A percentile compares a stretch with the other conserved stretches of the same genome.
These are phyloP conservation scores for Drosophila imparisetae DNA, from an alignment of 2,888 invertebrate species.

Conservation along the genomic window DNA sequence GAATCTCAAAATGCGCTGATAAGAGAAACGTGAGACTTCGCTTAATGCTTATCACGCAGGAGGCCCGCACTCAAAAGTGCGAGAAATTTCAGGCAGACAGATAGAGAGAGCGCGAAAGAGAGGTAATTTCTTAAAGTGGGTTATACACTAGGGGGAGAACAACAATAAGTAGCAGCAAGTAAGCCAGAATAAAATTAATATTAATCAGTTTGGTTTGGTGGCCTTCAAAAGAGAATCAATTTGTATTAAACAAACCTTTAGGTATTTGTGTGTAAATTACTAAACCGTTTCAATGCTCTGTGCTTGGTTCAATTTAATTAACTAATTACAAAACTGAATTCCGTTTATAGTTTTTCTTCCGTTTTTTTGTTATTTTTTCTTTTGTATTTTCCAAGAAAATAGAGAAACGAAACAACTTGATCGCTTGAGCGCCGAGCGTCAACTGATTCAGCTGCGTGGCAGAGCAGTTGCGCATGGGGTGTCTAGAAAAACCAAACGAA, in stretches of 20 bases:
- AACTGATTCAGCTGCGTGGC: slow-evolving; percentile 70
- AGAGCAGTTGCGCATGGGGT: slow-evolving; percentile 52
- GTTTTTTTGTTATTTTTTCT: slow-evolving; percentile 3
- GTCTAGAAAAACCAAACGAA: slow-evolving; percentile 36
- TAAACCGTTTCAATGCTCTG: background rate
- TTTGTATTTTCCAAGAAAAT: slow-evolving; percentile 10
- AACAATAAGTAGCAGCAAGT: background rate
- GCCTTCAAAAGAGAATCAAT: slow-evolving; percentile 52
- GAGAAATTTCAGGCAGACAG: background rate
- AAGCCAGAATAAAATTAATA: slow-evolving; percentile 17
- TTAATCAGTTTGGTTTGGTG: slow-evolving; percentile 13
- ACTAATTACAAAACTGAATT: slow-evolving; percentile 8
- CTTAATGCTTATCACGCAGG: slow-evolving; percentile 20
- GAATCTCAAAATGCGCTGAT: slow-evolving; percentile 38
- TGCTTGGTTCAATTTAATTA: slow-evolving; percentile 12
- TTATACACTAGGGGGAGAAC: background rate
- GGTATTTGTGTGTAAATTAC: background rate
- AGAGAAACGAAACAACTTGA: slow-evolving; percentile 64
- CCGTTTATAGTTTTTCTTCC: slow-evolving; percentile 14
- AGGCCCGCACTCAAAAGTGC: slow-evolving; percentile 20
- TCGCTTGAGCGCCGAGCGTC: slow-evolving; percentile 71
- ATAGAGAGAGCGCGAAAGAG: background rate
- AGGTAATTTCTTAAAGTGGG: slow-evolving; percentile 1
- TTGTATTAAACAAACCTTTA: slow-evolving; percentile 59
- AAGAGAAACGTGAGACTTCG: slow-evolving; percentile 20